Evolutionary conservation across 2,797 vertebrate species (phyloP), one percentile per base, ranked within the genome.

Genomic region (Zalophus californianus): DNA sequence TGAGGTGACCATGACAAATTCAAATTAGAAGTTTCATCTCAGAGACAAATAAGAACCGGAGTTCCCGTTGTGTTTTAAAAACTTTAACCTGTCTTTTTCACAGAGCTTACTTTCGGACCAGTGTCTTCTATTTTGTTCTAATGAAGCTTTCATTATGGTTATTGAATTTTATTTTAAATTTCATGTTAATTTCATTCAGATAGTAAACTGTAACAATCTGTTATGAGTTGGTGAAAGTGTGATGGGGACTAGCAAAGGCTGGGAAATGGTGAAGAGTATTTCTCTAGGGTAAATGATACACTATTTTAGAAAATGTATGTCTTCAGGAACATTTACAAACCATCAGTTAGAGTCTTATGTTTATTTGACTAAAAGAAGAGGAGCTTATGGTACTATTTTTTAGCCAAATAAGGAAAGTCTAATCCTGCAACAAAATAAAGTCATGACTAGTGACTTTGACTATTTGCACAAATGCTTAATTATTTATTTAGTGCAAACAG

Each of bases 91-190:
- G 4, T 54, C 41, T 73, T 96, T 32, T 79, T 90, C 58, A 80
- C 15, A 48, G 56, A 75, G 21, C 14, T 97, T 75, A 72, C n/a
- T 88, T 87, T 92, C 72, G n/a, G 35, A 52, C 1, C 16, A 60
- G 7, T 82, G 35, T 85, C 56, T 92, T 94, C 11, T 90, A 80
- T 48, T 96, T 93, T 92, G 15, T n/a, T 92, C 56, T 62, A 84
- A 68, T 62, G 14, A 56, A 8, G 21, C 52, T 96, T 82, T 83
- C 21, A 85, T 29, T 58, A 29, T 78, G 5, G 1, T 54, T 68
- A 66, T 20, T 35, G 5, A 1, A 68, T 58, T 94, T 95, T 68
- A 89, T 95, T 95, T 91, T 72, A 75, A 82, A 64, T 72, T 82
- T 80, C 20, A 83, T 73, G 13, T 41, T 86, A 80, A 62, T 78